Conservation (phyloP, 2,113 vertebrate genomes). For the Mustela nigripes region DNA sequence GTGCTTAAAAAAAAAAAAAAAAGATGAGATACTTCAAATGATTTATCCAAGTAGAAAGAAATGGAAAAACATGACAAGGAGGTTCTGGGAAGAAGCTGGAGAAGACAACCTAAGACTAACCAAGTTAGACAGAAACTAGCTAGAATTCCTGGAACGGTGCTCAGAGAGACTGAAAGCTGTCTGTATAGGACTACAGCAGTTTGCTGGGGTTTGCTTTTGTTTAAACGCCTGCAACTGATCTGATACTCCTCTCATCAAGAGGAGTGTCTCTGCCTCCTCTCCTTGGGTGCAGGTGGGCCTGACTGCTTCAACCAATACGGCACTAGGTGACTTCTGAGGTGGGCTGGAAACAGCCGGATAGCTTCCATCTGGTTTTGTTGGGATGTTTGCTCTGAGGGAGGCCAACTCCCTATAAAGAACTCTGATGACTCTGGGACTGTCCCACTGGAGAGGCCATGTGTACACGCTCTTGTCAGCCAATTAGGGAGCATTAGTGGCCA, state of each 20-base stretch:
- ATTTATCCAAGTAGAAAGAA: constrained; percentile 45
- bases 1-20: background rate
- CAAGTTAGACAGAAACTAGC: background rate
- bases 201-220: background rate
- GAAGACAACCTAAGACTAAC: background rate
- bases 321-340: background rate
- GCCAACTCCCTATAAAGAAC: background rate
- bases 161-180: background rate
- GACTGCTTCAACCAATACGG: background rate
- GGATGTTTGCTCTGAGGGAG: background rate
- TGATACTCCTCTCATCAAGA: background rate
- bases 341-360: background rate
- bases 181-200: no score
- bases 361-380: background rate
- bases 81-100: background rate
- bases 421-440: background rate
- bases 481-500: background rate
- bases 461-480: background rate
- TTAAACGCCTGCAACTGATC: background rate
- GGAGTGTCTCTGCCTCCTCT: background rate
- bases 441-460: background rate
- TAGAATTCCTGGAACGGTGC: background rate
- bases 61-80: background rate
- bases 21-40: background rate
- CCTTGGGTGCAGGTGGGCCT: background rate